Conservation (phyloP, 2,113 vertebrate genomes). For the Hiodon tergisus region DNA sequence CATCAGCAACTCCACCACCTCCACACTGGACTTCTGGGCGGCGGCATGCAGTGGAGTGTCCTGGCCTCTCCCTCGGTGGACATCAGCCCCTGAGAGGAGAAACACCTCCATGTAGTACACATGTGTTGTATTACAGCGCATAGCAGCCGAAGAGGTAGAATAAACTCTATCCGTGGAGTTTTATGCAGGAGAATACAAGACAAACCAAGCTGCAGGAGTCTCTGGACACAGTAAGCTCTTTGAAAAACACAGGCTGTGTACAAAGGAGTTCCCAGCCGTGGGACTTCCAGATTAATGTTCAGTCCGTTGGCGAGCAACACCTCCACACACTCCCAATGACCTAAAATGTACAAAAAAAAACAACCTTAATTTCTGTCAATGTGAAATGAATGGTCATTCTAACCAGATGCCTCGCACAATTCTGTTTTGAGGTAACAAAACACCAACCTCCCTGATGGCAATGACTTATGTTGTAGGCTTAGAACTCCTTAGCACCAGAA, state of each 20-base stretch:
- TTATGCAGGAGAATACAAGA: no score
- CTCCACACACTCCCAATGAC: slow-evolving; percentile 82
- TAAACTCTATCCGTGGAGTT: neutral
- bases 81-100: slow-evolving; percentile 65
- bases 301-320: slow-evolving; percentile 72
- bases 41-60: slow-evolving; percentile 81
- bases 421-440: no score
- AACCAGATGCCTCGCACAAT: no score
- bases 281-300: slow-evolving; percentile 71
- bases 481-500: no score
- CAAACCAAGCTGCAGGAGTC: slow-evolving; percentile 78
- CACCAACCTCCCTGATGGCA: no score
- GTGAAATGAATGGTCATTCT: no score
- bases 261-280: slow-evolving; percentile 68
- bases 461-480: no score
- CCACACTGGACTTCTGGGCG: slow-evolving; percentile 52
- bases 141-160: neutral
- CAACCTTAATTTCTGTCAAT: neutral
- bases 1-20: slow-evolving; percentile 67
- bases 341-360: slow-evolving; percentile 44
- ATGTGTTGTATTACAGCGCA: neutral
- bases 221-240: slow-evolving; percentile 70
- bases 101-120: neutral
- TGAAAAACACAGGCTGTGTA: slow-evolving; percentile 72
- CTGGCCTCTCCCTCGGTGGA: slow-evolving; percentile 59